Percentiles rank a stretch among this genome's conserved stretches.
Conservation (phyloP, 2,113 vertebrate species). For the Scytalopus superciliaris region DNA sequence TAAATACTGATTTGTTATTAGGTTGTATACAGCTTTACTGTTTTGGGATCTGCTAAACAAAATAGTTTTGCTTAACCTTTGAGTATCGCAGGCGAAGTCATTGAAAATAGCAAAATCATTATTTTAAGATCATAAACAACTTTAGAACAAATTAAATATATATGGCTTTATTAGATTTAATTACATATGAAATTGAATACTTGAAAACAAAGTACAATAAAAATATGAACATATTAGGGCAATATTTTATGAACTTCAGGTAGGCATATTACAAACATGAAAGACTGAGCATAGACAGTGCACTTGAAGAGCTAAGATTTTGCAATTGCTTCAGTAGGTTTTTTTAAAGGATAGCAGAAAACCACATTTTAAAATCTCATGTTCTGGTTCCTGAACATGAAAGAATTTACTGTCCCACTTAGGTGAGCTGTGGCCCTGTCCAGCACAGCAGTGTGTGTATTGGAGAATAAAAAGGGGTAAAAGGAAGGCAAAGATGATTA, state of each 20-base stretch:
- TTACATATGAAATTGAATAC: slow-evolving; percentile 38
- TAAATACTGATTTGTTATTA: background rate
- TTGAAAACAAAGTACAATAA: slow-evolving; percentile 29
- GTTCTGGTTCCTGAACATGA: background rate
- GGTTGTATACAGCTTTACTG: background rate
- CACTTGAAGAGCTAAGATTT: background rate
- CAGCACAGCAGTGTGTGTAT: background rate
- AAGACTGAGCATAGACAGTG: background rate
- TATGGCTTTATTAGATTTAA: slow-evolving; percentile 32
- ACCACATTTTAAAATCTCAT: background rate
- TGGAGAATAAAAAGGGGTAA: background rate
- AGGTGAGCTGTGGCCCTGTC: background rate
- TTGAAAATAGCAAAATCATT: slow-evolving; percentile 9
- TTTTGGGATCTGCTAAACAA: background rate
- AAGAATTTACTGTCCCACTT: background rate
- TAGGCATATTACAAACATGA: background rate
- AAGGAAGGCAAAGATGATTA: background rate
- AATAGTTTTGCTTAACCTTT: background rate
- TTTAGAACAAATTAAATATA: slow-evolving; percentile 5
- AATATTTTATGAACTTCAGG: background rate
- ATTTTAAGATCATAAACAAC: background rate
- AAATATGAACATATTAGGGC: background rate
- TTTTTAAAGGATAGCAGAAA: background rate
- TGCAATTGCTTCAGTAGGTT: background rate
- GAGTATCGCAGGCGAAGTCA: background rate